phyloP scores from a whole-genome alignment of 1,140 invertebrate species.

The Galleria mellonella region DNA sequence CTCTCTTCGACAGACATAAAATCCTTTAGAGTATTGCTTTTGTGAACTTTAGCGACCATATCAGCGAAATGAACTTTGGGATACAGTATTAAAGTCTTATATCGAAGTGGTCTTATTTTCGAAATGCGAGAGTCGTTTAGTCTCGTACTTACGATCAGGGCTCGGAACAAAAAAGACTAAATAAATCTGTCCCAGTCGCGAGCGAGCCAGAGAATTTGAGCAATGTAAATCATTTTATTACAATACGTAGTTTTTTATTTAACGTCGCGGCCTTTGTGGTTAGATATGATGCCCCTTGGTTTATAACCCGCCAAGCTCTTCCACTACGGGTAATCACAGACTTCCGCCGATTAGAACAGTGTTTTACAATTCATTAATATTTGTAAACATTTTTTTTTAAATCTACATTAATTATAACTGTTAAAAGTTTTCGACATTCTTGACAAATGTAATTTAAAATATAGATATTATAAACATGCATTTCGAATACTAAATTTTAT shows the following conservation, averaged over 20 bases:
- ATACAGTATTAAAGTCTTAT: slow-evolving; percentile 29
- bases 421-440: too few species aligned
- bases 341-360: slow-evolving; percentile 12
- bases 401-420: too few species aligned
- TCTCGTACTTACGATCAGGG: slow-evolving; percentile 59
- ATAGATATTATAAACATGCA: too few species aligned
- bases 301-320: slow-evolving; percentile 1
- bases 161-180: slow-evolving; percentile 54
- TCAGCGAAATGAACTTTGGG: slow-evolving; percentile 44
- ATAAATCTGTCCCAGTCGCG: slow-evolving; percentile 54
- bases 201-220: slow-evolving; percentile 51
- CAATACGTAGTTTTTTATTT: slow-evolving; percentile 46
- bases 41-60: slow-evolving; percentile 11
- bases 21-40: slow-evolving; percentile 31
- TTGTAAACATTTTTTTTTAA: too few species aligned
- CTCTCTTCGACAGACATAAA: slow-evolving; percentile 49
- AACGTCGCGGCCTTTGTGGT: slow-evolving; percentile 32
- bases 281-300: slow-evolving; percentile 22
- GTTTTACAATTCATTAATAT: too few species aligned
- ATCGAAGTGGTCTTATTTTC: slow-evolving; percentile 28
- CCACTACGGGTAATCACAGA: slow-evolving; percentile 5
- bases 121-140: slow-evolving; percentile 44
- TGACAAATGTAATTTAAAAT: too few species aligned
- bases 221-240: slow-evolving; percentile 67
- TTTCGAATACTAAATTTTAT: too few species aligned